Conservation (phyloP, 2,113 vertebrate species). For the Antigone vipio region DNA sequence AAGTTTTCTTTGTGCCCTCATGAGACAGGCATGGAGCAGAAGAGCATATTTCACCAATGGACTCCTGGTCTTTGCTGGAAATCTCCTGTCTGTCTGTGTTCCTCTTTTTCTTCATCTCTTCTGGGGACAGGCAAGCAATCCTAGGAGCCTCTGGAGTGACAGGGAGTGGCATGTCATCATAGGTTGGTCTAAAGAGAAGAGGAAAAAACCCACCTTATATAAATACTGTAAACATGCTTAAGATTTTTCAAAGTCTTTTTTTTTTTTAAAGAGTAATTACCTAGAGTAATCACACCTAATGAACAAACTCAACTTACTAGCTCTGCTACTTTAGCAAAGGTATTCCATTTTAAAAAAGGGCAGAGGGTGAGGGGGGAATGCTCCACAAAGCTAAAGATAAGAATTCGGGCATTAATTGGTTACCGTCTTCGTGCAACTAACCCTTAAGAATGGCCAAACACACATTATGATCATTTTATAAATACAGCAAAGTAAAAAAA, state of each 20-base stretch:
- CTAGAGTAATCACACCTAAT: not conserved
- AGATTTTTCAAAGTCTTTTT: not conserved
- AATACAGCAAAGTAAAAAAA: not conserved
- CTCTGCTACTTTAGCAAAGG: not conserved
- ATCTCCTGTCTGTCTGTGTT: constrained; percentile 51
- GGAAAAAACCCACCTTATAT: not conserved
- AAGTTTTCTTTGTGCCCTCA: constrained; percentile 1
- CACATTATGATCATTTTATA: not conserved
- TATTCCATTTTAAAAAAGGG: not conserved
- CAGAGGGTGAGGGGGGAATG: accelerated
- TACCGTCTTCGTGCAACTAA: not conserved
- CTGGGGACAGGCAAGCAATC: constrained; percentile 55
- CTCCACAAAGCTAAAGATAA: not conserved
- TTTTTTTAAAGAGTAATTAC: not conserved
- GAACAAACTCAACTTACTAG: not conserved
- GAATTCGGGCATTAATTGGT: not conserved
- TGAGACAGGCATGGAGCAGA: not conserved
- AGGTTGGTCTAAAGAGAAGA: constrained; percentile 75
- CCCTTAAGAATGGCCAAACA: not conserved
- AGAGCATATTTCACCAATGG: not conserved
- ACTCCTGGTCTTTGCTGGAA: constrained; percentile 62
- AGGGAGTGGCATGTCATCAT: constrained; percentile 78
- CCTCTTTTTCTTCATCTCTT: constrained; percentile 49
- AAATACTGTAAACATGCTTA: not conserved
- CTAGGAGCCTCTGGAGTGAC: constrained; percentile 60